phyloP scores from a whole-genome alignment of 2,113 vertebrate genomes.

The Dendrocopos noguchii region DNA sequence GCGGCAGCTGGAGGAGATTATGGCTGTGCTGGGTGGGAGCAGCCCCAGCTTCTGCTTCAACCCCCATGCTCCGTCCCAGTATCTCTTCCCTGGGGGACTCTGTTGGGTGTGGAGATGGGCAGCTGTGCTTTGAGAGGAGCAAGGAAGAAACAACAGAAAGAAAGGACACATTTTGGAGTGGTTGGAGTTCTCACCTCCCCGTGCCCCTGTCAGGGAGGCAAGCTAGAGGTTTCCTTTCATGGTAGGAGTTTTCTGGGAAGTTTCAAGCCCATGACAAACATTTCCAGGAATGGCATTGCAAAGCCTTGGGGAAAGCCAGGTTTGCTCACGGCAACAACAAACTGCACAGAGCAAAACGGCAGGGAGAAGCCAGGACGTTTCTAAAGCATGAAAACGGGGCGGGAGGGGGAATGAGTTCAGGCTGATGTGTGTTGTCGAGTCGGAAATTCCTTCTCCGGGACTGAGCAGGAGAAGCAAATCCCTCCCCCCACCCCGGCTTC shows the following conservation, averaged over 20 bases:
- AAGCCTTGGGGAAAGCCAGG: not conserved
- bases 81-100: not conserved
- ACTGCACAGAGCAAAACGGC: not conserved
- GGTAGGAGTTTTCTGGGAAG: slow-evolving; percentile 17
- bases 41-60: not conserved
- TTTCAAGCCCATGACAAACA: not conserved
- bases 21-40: not conserved
- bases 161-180: not conserved
- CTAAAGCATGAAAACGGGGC: not conserved
- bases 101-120: fast-evolving
- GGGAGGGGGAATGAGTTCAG: not conserved
- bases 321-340: not conserved
- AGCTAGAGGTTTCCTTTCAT: not conserved
- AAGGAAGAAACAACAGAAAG: not conserved
- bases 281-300: slow-evolving; percentile 37
- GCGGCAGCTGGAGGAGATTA: not conserved
- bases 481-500: fast-evolving
- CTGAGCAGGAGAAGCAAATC: not conserved
- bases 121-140: not conserved
- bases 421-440: not conserved
- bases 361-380: not conserved
- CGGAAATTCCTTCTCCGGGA: not conserved
- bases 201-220: not conserved
- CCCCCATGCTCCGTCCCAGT: fast-evolving
- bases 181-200: not conserved